Evolutionary conservation across 2,797 vertebrate species (phyloP).

Genomic region (Myiothlypis coronata): DNA sequence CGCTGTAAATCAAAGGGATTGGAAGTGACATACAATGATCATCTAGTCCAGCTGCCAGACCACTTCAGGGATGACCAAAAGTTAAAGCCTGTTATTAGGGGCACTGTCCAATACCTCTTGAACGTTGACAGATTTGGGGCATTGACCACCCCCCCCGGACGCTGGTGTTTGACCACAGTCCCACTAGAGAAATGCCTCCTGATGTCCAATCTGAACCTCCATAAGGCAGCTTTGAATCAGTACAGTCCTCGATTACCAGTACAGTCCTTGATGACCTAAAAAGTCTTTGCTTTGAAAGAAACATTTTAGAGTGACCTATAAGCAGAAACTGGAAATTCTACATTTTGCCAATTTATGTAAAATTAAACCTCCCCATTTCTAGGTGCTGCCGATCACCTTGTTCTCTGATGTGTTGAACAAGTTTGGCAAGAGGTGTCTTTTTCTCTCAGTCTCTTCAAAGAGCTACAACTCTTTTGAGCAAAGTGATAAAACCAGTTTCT

Average conservation of each 20-base stretch:
- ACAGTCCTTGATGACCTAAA: not conserved
- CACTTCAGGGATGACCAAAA: not conserved
- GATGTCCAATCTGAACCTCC: not conserved
- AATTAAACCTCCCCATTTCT: not conserved
- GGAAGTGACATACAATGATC: accelerated
- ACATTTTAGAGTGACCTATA: not conserved
- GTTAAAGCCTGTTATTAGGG: not conserved
- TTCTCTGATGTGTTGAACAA: not conserved
- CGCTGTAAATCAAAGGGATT: not conserved
- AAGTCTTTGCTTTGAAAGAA: not conserved
- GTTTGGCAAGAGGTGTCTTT: not conserved
- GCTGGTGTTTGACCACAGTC: not conserved
- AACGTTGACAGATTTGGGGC: not conserved
- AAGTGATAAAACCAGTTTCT: not conserved
- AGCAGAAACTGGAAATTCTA: not conserved
- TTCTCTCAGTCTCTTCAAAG: not conserved
- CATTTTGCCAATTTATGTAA: not conserved
- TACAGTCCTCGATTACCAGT: not conserved
- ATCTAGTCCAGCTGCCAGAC: not conserved
- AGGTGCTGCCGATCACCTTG: not conserved
- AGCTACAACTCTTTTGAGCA: not conserved
- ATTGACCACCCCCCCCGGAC: accelerated
- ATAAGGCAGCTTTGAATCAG: not conserved
- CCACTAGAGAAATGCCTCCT: not conserved
- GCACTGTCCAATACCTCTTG: not conserved